Evolutionary conservation across 2,113 vertebrate genomes (phyloP).

Genomic region (Cisticola juncidis): DNA sequence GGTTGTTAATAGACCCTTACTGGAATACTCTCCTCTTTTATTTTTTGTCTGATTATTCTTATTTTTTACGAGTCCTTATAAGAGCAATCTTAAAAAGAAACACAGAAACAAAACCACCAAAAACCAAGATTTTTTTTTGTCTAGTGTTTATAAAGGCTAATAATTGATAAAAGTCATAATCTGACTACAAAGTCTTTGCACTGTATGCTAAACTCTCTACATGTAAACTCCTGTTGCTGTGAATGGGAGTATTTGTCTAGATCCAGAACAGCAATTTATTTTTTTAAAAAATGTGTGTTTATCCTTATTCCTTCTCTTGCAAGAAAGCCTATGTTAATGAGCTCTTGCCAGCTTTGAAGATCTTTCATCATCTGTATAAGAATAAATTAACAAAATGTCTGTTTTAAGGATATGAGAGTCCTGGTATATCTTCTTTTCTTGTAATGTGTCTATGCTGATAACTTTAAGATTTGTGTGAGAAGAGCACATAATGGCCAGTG

Average conservation of each 20-base stretch:
- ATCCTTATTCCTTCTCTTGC: neutral
- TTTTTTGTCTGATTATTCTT: neutral
- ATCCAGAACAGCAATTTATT: neutral
- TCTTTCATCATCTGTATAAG: neutral
- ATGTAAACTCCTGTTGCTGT: accelerated
- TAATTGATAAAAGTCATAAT: neutral
- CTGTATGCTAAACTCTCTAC: neutral
- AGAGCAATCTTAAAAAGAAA: neutral
- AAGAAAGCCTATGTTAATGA: neutral
- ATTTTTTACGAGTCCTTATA: neutral
- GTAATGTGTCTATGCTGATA: neutral
- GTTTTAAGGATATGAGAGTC: neutral
- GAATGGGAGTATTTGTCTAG: neutral
- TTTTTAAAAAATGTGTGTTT: neutral
- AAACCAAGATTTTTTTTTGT: neutral
- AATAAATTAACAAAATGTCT: neutral
- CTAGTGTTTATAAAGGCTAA: neutral
- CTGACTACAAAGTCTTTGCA: neutral
- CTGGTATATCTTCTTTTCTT: neutral
- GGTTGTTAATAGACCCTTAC: neutral
- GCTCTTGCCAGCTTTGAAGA: neutral
- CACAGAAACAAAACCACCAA: neutral
- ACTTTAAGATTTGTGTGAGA: neutral
- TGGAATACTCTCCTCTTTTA: neutral
- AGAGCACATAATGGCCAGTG: neutral